These are phyloP conservation scores for Enoplosus armatus DNA, from an alignment of 2,797 vertebrate species.

Conservation along the genomic window DNA sequence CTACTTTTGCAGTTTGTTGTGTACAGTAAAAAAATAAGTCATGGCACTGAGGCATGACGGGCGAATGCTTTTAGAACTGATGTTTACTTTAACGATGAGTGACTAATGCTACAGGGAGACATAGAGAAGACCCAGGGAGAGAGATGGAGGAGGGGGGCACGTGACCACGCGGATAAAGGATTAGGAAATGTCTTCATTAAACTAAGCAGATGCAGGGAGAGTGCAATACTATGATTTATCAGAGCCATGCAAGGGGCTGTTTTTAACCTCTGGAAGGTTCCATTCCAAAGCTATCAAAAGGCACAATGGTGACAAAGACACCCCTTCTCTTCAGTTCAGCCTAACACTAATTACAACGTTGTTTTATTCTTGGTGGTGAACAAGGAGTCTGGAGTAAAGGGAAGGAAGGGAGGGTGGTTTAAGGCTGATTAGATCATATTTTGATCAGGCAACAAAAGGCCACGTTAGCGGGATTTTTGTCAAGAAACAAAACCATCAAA, in stretches of 20 bases:
- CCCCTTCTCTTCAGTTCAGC: not conserved
- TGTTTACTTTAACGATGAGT: conserved; percentile 47
- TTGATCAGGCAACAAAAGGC: not conserved
- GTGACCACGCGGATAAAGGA: conserved; percentile 5
- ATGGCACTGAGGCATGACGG: conserved; percentile 29
- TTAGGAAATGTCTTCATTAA: conserved; percentile 17
- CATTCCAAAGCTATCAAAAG: not conserved
- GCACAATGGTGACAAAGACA: not conserved
- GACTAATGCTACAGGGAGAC: conserved; percentile 49
- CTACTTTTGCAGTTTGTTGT: conserved; percentile 22
- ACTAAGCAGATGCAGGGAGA: not conserved
- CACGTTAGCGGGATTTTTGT: not conserved
- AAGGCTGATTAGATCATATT: not conserved
- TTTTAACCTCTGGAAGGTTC: not conserved
- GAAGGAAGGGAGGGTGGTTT: not conserved
- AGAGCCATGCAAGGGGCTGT: not conserved
- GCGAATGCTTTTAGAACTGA: conserved; percentile 35
- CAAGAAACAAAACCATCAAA: not conserved
- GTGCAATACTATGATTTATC: conserved; percentile 4
- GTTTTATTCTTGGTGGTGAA: not conserved
- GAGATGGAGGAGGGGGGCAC: conserved; percentile 11
- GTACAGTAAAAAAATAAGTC: conserved; percentile 19
- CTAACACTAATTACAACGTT: not conserved
- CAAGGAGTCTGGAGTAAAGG: not conserved
- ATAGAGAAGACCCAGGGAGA: not conserved